Evolutionary conservation across 92 coral and sea anemone genomes (phyloP), one percentile per base, ranked within the genome.

Genomic region (Pocillopora grandis): DNA sequence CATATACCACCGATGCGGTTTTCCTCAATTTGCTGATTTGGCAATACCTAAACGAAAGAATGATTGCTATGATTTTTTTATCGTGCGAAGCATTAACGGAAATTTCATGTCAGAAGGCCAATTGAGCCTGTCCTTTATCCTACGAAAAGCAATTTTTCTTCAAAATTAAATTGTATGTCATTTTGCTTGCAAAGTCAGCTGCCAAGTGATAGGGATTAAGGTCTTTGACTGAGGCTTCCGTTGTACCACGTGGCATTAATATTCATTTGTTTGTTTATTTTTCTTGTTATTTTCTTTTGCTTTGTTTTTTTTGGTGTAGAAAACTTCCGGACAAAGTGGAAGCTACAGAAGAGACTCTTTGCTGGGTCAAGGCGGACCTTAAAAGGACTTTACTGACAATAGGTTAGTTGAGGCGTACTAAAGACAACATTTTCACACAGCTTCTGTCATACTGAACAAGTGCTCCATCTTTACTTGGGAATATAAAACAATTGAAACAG

Each of bases 341-440:
- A 58, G 1, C 27, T 2, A 35, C 79, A n/a, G 88, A 83, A 48
- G 88, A 83, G 78, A 83, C 72, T 71, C 79, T 88, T 36, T 84
- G 87, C 48, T 88, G 91, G 91, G 88, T 88, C 42, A 88, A 88
- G 78, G 83, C 91, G 17, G 87, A 76, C 17, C 48, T 64, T 18
- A 63, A 67, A n/a, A 84, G 91, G 69, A 83, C 88, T 5, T 6
- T 71, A 60, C 76, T 88, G 13, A 78, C 91, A 52, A 57, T 84
- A 35, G 91, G 91, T 88, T 18, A 9, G 91, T 64, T 35, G 0
- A 33, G 5, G 10, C 9, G 2, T 18, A 20, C 12, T 11, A 33
- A 72, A 42, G 52, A 42, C 52, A 42, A 27, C 8, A 42, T 42
- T 42, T 42, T 42, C 52, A 42, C 8, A 19, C 1, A 23, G 31